Conservation (phyloP, 2,113 vertebrate species). For the Corynorhinus townsendii region DNA sequence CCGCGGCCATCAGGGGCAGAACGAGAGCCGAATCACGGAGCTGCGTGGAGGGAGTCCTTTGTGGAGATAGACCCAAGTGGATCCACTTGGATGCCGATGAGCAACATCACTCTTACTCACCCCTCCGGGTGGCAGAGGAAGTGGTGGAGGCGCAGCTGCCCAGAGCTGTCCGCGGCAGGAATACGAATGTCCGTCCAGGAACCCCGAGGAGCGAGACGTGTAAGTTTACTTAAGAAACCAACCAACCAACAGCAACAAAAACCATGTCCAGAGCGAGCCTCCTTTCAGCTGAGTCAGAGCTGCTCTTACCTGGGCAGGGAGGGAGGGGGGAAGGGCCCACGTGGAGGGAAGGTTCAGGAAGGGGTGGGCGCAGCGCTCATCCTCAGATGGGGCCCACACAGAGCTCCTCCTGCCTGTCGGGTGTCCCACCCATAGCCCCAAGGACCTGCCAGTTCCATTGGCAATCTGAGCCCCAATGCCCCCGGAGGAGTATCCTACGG, state of each 20-base stretch:
- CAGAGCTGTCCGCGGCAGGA: not conserved
- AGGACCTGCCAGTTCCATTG: not conserved
- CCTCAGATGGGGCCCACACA: not conserved
- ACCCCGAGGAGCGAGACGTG: not conserved
- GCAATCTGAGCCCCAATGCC: not conserved
- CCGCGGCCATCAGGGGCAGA: not conserved
- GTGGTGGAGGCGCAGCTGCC: too few species aligned
- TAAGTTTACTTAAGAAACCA: not conserved
- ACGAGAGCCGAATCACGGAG: not conserved
- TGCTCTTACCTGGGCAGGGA: not conserved
- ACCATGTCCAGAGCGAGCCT: not conserved
- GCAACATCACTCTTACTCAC: not conserved
- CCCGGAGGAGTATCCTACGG: rapidly evolving
- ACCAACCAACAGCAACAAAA: too few species aligned
- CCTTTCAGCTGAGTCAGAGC: not conserved
- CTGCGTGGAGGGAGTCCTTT: not conserved
- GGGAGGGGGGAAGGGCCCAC: rapidly evolving
- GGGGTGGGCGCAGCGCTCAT: rapidly evolving
- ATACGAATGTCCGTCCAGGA: not conserved
- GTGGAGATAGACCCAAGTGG: not conserved
- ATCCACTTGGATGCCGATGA: too few species aligned
- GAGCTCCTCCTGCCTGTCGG: rapidly evolving
- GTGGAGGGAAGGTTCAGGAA: not conserved
- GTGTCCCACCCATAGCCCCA: too few species aligned
- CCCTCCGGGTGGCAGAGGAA: not conserved